A percentile compares a stretch with the other conserved stretches of the same genome.
phyloP scores from a whole-genome alignment of 2,113 vertebrate species.

The Amphiprion ocellaris region DNA sequence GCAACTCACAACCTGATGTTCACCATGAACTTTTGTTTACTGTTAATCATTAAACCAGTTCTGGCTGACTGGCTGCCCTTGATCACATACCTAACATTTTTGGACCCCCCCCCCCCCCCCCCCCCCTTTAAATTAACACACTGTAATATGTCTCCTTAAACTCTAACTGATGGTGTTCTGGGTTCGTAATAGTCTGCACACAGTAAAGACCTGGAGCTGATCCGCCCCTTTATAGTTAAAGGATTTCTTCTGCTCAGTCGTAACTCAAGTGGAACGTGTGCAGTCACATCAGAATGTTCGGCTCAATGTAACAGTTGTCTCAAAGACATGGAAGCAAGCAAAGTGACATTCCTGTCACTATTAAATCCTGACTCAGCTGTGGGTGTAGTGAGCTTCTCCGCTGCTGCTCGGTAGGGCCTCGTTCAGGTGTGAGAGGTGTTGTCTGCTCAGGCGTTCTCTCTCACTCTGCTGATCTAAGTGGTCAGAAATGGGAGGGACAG shows the following conservation, averaged over 20 bases:
- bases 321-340: conserved; percentile 65
- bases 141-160: conserved; percentile 3
- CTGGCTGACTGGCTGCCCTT: conserved; percentile 42
- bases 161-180: conserved; percentile 4
- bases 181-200: neutral
- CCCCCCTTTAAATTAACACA: neutral
- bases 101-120: neutral
- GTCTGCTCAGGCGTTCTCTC: conserved; percentile 24
- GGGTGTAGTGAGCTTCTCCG: conserved; percentile 56
- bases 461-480: neutral
- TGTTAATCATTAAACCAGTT: conserved; percentile 78
- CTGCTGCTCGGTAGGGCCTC: conserved; percentile 43
- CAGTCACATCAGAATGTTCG: conserved; percentile 7
- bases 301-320: conserved; percentile 29
- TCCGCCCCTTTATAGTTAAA: conserved; percentile 6
- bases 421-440: conserved; percentile 59
- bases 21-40: conserved; percentile 61
- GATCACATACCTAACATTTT: conserved; percentile 56
- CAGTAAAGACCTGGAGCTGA: conserved; percentile 8
- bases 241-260: neutral
- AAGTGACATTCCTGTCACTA: conserved; percentile 79
- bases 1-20: conserved; percentile 39
- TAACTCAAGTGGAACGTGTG: conserved; percentile 25
- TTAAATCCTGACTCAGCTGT: conserved; percentile 67
- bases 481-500: conserved; percentile 43